phyloP scores from a whole-genome alignment of 2,888 invertebrate genomes.

The Sesia bembeciformis region DNA sequence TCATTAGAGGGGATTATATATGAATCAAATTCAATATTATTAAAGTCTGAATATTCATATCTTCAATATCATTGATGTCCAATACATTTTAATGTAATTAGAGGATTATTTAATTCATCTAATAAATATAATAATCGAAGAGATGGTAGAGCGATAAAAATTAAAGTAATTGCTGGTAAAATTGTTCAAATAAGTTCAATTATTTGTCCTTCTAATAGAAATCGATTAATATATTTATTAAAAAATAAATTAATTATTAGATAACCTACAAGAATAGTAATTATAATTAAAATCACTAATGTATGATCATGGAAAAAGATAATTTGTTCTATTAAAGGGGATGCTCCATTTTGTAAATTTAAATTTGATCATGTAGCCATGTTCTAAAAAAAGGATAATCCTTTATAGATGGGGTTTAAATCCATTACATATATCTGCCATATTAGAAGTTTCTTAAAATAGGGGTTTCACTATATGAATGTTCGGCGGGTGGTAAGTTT shows the following conservation, averaged over 20 bases:
- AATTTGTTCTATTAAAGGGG: constrained; percentile 79
- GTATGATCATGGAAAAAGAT: constrained; percentile 78
- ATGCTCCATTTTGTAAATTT: constrained; percentile 75
- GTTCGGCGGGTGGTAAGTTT: constrained; percentile 72
- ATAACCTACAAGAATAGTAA: constrained; percentile 74
- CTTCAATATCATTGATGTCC: constrained; percentile 80
- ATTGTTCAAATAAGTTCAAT: constrained; percentile 80
- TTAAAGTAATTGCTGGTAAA: constrained; percentile 74
- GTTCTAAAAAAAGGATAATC: constrained; percentile 75
- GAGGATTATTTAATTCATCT: constrained; percentile 76
- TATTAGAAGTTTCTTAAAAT: constrained; percentile 76
- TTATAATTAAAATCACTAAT: constrained; percentile 76
- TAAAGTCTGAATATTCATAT: constrained; percentile 79
- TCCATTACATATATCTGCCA: constrained; percentile 75
- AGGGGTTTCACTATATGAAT: constrained; percentile 75
- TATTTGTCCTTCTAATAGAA: constrained; percentile 72
- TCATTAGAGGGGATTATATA: constrained; percentile 68
- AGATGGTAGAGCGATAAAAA: constrained; percentile 78
- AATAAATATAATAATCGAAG: constrained; percentile 75
- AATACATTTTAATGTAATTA: constrained; percentile 76
- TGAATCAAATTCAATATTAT: constrained; percentile 75
- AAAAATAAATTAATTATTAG: constrained; percentile 70
- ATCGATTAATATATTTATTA: constrained; percentile 74
- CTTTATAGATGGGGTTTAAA: constrained; percentile 81
- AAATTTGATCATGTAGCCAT: constrained; percentile 75